Conservation (phyloP, 2,888 invertebrate species). For the Mimachlamys varia region DNA sequence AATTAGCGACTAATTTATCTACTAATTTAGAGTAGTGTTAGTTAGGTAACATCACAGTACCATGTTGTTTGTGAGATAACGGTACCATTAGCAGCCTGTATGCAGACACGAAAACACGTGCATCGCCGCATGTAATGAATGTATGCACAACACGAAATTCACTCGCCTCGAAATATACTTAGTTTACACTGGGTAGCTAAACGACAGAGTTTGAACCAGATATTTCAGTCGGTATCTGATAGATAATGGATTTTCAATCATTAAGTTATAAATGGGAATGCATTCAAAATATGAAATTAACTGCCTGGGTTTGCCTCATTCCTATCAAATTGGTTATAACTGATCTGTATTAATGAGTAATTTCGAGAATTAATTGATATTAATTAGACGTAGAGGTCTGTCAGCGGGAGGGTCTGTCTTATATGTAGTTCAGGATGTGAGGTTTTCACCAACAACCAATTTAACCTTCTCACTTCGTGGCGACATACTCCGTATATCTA, state of each 20-base stretch:
- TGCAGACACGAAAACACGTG: background rate
- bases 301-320: background rate
- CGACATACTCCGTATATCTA: background rate
- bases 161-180: background rate
- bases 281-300: background rate
- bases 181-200: background rate
- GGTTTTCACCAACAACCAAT: background rate
- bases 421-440: background rate
- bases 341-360: background rate
- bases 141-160: background rate
- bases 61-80: background rate
- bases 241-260: background rate
- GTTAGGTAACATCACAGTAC: conserved; percentile 3
- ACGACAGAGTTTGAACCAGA: background rate
- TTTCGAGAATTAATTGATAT: background rate
- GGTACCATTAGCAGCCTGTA: background rate
- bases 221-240: background rate
- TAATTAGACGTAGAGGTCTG: background rate
- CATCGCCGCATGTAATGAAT: background rate
- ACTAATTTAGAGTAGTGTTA: background rate
- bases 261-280: background rate
- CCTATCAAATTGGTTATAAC: background rate
- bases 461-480: background rate
- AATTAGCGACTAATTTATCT: background rate
- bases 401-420: background rate